Conservation (phyloP, 2,888 invertebrate species). For the Heliconius aoede region DNA sequence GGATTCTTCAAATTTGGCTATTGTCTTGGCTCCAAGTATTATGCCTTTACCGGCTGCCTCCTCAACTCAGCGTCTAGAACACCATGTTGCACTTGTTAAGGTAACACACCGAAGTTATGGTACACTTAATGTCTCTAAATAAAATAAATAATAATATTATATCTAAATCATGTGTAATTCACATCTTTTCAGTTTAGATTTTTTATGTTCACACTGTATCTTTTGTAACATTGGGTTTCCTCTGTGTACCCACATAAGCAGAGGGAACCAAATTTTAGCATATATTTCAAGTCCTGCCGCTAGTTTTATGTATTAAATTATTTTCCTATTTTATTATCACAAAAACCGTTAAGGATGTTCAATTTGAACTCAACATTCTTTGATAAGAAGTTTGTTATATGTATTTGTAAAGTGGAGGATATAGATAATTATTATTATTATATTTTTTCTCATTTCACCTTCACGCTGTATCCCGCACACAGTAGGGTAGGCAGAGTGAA, state of each 20-base stretch:
- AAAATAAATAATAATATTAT: too few species aligned
- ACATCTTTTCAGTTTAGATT: conserved; percentile 39
- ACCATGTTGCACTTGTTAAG: conserved; percentile 88
- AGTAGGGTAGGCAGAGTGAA: too few species aligned
- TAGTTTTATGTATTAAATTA: not conserved
- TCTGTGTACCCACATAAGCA: too few species aligned
- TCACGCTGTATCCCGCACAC: too few species aligned
- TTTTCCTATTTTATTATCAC: not conserved
- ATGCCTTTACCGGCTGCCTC: conserved; percentile 90
- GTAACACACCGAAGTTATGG: conserved; percentile 60
- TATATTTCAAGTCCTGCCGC: too few species aligned
- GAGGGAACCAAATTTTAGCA: too few species aligned
- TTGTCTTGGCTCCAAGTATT: conserved; percentile 93
- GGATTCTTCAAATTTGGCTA: conserved; percentile 92
- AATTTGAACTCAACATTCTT: not conserved
- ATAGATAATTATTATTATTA: conserved; percentile 3
- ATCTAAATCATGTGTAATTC: not conserved
- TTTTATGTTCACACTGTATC: too few species aligned
- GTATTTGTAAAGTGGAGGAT: not conserved
- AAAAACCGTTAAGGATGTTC: not conserved
- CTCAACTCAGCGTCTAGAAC: conserved; percentile 85
- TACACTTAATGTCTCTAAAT: not conserved
- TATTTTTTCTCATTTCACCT: too few species aligned
- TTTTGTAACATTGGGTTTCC: too few species aligned
- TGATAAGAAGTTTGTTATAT: not conserved